Percentiles rank a stretch among this genome's conserved stretches.
Evolutionary conservation across 1,140 invertebrate genomes (phyloP).

Genomic region (Lasioglossum albipes): DNA sequence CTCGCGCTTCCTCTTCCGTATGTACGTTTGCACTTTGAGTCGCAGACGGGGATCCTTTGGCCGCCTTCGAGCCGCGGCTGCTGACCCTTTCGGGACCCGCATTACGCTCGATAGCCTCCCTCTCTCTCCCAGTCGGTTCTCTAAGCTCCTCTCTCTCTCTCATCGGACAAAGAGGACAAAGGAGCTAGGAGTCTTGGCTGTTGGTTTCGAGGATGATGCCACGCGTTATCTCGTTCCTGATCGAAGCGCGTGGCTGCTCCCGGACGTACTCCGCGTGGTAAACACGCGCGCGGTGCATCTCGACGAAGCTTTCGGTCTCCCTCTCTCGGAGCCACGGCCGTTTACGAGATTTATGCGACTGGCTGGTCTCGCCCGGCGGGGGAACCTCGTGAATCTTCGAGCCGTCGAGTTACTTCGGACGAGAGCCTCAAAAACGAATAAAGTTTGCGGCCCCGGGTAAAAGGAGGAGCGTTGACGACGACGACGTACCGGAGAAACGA

Average conservation of each 20-base stretch:
- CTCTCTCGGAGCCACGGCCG: neutral
- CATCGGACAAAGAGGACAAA: slow-evolving; percentile 15
- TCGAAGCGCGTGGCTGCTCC: neutral
- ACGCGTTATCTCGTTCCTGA: neutral
- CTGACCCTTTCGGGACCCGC: slow-evolving; percentile 57
- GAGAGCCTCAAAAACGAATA: slow-evolving; percentile 7
- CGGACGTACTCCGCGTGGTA: no score
- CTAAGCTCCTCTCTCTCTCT: no score
- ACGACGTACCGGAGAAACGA: neutral
- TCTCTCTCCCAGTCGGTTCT: no score
- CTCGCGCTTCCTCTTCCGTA: slow-evolving; percentile 3
- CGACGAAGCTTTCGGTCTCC: no score
- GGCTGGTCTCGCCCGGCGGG: neutral
- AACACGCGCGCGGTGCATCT: neutral
- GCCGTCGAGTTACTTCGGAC: slow-evolving; percentile 13
- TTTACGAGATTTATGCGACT: neutral
- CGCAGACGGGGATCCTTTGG: slow-evolving; percentile 42
- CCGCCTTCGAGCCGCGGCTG: slow-evolving; percentile 41
- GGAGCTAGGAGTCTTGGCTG: neutral
- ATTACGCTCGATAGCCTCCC: slow-evolving; percentile 50
- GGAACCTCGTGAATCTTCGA: slow-evolving; percentile 3
- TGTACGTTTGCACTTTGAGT: slow-evolving; percentile 56
- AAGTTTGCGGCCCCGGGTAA: slow-evolving; percentile 4
- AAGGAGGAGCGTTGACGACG: neutral
- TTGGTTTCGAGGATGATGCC: neutral